These are phyloP conservation scores for Macaria liturata DNA, from an alignment of 2,888 invertebrate species.

Conservation along the genomic window DNA sequence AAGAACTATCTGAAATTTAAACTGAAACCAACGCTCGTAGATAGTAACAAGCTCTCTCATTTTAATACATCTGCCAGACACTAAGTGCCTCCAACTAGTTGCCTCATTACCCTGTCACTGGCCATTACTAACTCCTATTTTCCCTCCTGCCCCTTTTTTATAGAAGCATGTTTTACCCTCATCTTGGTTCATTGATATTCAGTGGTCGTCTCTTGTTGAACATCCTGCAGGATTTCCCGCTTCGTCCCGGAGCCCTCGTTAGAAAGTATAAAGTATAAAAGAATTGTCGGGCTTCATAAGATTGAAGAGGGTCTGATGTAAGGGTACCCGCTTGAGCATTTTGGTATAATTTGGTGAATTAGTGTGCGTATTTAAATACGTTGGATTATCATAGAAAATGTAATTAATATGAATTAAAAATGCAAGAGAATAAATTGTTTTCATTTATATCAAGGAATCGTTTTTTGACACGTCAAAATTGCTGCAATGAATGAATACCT, in stretches of 20 bases:
- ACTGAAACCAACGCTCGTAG: no score
- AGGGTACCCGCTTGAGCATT: slow-evolving; percentile 2
- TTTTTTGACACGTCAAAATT: no score
- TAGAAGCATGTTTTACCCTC: slow-evolving; percentile 19
- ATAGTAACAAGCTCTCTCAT: not conserved
- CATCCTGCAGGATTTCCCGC: slow-evolving; percentile 46
- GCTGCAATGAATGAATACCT: no score
- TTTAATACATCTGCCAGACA: slow-evolving; percentile 7
- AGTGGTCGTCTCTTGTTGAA: slow-evolving; percentile 26
- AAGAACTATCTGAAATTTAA: no score
- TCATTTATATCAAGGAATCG: no score
- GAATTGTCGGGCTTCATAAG: slow-evolving; percentile 46
- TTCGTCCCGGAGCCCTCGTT: slow-evolving; percentile 31
- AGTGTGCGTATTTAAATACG: no score
- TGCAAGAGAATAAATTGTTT: no score
- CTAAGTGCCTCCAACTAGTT: slow-evolving; percentile 9
- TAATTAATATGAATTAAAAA: no score
- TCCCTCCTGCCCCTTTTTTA: not conserved
- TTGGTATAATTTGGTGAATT: not conserved
- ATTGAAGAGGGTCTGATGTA: slow-evolving; percentile 36
- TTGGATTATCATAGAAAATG: not conserved
- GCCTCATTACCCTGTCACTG: slow-evolving; percentile 17
- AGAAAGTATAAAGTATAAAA: slow-evolving; percentile 28
- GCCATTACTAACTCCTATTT: slow-evolving; percentile 16
- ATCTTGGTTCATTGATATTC: slow-evolving; percentile 49